Evolutionary conservation across 2,888 invertebrate species (phyloP), one percentile per base, ranked within the genome.

Genomic region (Thecocarcelia acutangulata): DNA sequence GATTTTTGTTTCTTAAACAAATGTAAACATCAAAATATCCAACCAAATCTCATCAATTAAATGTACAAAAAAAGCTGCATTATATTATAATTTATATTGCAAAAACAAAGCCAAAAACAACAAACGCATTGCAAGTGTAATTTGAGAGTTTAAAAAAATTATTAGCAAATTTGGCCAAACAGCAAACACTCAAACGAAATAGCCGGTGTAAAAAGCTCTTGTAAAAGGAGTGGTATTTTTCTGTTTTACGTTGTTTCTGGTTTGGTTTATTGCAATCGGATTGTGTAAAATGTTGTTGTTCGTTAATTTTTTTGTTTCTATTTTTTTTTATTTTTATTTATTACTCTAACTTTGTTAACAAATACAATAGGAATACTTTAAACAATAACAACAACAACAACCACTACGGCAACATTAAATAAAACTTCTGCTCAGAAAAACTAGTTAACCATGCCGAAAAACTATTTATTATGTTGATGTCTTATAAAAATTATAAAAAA

Each of bases 71-170:
- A 42, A 68, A 19, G 17, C 11, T 33, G 15, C n/a, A 28, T 21
- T 50, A 24, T 15, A 28, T 21, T 50, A 24, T 15, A n/a, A 42
- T 42, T 11, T 24, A 11, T 48, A 56, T 56, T 74, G 64, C 64
- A 74, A 64, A 63, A 73, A 64, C 54, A 6, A 15, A 44, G 54
- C 42, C 17, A 13, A 70, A 50, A 59, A 61, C 50, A 72, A 61
- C 37, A 74, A 68, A 69, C 58, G 48, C 66, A 73, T 68, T 68
- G 42, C 61, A 64, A 80, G 56, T 70, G 72, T 75, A 72, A 80
- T 75, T 42, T 24, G 42, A 76, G 72, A 72, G 68, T 56, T 44
- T 48, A 15, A 40, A 19, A 80, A 59, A 78, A 50, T 58, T 42
- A 56, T 54, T 63, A 69, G 15, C 24, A 52, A 66, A 50, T 24